Evolutionary conservation across 2,888 invertebrate genomes (phyloP), one percentile per base, ranked within the genome.

Genomic region (Oscheius sp.): DNA sequence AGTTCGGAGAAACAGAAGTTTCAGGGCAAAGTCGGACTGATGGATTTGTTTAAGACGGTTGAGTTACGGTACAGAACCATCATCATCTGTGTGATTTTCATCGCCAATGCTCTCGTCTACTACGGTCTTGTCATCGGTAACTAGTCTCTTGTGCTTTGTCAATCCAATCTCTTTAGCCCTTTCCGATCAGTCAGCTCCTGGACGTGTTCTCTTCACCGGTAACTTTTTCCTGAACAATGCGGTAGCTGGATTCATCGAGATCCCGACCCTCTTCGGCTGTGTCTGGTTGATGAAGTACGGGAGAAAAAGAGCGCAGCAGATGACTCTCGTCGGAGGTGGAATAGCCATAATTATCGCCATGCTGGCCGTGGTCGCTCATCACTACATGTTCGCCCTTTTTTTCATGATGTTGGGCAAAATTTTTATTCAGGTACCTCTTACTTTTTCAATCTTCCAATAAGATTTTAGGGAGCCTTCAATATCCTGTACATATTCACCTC

Each of bases 141-240:
- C 4, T 42, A 42, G 72, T 74, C 73, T 21, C 29, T 63, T 21
- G 21, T 21, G 21, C 21, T 21, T 21, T 21, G 21, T 21, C 21
- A 21, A 21, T 21, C 0, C 21, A 0, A 21, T 32, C 33, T 42
- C 70, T 42, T 70, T 68, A 83, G 84, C 87, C 35, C 82, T 87
- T 7, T 87, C 87, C 47, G 88, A 87, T 76, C 87, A 88, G 74
- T 88, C 88, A 1, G 87, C 87, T 0, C 89, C 88, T 5, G 87
- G 89, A 7, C 77, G 89, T 13, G 84, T 86, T 42, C 80, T 88
- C 58, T 88, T 88, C 78, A 84, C 83, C 57, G 89, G 89, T 13
- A 86, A 88, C 60, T 88, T 87, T 79, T 89, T 89, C 76, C 71
- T 89, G 53, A 89, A 89, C 80, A 89, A 89, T 72, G 89, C 89